These are phyloP conservation scores for Philotrypesis tridentata DNA, from an alignment of 1,140 invertebrate species.

Conservation along the genomic window DNA sequence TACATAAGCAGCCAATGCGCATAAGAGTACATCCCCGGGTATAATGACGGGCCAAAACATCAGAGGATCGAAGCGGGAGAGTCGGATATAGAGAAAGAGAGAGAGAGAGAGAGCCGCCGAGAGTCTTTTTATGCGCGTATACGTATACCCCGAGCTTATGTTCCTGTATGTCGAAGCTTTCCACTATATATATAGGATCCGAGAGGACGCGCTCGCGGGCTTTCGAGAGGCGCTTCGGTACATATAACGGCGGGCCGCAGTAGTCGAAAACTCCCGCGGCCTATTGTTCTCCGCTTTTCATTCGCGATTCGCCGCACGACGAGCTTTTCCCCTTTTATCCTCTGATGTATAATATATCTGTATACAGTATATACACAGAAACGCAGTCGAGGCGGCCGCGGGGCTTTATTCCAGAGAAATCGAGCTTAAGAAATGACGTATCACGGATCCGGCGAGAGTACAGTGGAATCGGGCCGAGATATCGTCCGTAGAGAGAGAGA, in stretches of 20 bases:
- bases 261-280: not conserved
- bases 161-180: not conserved
- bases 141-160: not conserved
- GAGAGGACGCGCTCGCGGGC: not conserved
- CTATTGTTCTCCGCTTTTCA: not conserved
- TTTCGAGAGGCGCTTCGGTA: not conserved
- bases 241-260: too few species aligned
- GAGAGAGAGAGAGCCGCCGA: not conserved
- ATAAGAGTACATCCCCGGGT: too few species aligned
- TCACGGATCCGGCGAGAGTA: not conserved
- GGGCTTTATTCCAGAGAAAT: not conserved
- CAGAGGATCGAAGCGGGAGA: not conserved
- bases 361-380: too few species aligned
- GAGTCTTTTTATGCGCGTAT: too few species aligned
- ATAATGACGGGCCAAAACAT: not conserved
- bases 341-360: too few species aligned
- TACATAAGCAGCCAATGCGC: not conserved
- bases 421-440: not conserved
- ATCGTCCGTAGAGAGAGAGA: too few species aligned
- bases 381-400: too few species aligned
- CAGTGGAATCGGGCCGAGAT: not conserved
- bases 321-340: too few species aligned
- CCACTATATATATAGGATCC: not conserved
- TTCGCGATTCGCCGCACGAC: not conserved
- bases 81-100: not conserved